A percentile compares a stretch with the other conserved stretches of the same genome.
Evolutionary conservation across 2,797 vertebrate genomes (phyloP).

Genomic region (Mus minutoides): DNA sequence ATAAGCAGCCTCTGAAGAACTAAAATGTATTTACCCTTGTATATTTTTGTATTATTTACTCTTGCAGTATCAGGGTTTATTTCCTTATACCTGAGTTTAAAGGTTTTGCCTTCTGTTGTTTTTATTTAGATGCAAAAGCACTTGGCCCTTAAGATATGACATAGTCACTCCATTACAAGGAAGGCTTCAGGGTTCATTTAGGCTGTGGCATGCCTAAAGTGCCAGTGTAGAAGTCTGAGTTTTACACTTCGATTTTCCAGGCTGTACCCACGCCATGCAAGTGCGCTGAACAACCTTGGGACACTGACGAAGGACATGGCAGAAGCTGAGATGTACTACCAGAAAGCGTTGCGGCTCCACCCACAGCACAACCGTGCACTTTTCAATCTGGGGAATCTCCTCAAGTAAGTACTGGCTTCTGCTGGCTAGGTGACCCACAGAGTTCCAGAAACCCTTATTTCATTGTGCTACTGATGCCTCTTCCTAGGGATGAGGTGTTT

Average conservation of each 20-base stretch:
- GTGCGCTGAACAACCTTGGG: constrained; percentile 97
- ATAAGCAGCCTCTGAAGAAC: background rate
- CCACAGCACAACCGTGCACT: constrained; percentile 97
- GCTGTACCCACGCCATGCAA: constrained; percentile 96
- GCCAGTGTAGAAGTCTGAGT: background rate
- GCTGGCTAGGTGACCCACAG: background rate
- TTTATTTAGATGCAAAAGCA: background rate
- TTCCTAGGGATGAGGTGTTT: background rate
- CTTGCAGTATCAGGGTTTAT: background rate
- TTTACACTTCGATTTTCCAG: constrained; percentile 83
- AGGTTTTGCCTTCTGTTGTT: background rate
- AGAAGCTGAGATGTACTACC: constrained; percentile 94
- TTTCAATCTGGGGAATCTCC: constrained; percentile 97
- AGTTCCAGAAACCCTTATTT: background rate
- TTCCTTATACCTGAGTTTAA: background rate
- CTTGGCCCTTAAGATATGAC: background rate
- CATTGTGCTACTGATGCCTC: background rate
- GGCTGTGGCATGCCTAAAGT: background rate
- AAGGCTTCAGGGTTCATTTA: background rate
- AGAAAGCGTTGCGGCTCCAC: constrained; percentile 93
- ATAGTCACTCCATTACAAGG: background rate
- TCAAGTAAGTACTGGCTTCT: constrained; percentile 90
- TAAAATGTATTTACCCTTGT: background rate
- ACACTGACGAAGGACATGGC: constrained; percentile 91
- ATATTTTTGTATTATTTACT: background rate